Evolutionary conservation across 2,888 invertebrate genomes (phyloP).

Genomic region (Trisateles emortualis): DNA sequence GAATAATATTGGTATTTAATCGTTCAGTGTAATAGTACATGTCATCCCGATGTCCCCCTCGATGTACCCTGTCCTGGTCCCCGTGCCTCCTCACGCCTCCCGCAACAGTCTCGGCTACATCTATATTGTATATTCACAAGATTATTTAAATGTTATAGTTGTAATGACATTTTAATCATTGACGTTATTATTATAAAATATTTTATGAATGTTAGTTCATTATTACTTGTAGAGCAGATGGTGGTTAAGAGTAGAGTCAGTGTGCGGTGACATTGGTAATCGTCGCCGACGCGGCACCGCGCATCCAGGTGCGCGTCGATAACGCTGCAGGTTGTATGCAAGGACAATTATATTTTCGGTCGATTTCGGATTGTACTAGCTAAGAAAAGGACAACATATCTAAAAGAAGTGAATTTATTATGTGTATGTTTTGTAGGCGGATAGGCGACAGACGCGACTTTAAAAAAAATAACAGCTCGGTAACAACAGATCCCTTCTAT

Average conservation of each 20-base stretch:
- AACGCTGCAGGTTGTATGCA: conserved; percentile 45
- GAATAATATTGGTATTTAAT: conserved; percentile 44
- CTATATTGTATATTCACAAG: conserved; percentile 24
- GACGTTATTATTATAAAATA: conserved; percentile 37
- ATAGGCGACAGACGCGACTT: conserved; percentile 53
- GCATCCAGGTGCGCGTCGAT: conserved; percentile 31
- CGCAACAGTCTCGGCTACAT: conserved; percentile 72
- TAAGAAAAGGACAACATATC: conserved; percentile 76
- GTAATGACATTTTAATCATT: conserved; percentile 41
- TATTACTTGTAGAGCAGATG: conserved; percentile 47
- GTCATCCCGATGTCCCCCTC: conserved; percentile 24
- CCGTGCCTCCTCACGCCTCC: conserved; percentile 46
- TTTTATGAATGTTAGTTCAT: conserved; percentile 50
- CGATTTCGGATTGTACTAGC: conserved; percentile 56
- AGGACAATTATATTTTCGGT: conserved; percentile 46
- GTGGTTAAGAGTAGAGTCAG: conserved; percentile 47
- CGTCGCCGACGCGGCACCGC: conserved; percentile 29
- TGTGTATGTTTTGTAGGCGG: conserved; percentile 58
- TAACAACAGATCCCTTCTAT: conserved; percentile 25
- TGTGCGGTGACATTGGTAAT: conserved; percentile 5
- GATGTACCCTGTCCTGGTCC: conserved; percentile 35
- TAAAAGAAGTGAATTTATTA: conserved; percentile 73
- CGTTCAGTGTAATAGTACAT: conserved; percentile 36
- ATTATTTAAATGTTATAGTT: conserved; percentile 44
- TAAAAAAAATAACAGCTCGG: conserved; percentile 11